phyloP scores from a whole-genome alignment of 2,797 vertebrate genomes.

The Holocentrus rufus region DNA sequence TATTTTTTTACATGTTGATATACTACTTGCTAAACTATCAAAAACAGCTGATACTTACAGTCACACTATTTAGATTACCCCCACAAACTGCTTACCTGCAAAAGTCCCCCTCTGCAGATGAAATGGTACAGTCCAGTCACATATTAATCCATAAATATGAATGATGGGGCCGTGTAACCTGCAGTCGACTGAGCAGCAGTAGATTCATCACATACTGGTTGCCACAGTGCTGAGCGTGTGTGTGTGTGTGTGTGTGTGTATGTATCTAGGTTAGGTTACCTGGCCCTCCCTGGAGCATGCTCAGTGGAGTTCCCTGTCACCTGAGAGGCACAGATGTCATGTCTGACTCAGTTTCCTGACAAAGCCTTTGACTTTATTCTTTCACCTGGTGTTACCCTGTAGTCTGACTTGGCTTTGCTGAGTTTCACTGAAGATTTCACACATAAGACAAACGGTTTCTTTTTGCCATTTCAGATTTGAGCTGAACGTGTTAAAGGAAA shows the following conservation, averaged over 20 bases:
- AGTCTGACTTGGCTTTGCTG: too few species aligned
- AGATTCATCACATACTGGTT: constrained; percentile 24
- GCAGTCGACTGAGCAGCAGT: neutral
- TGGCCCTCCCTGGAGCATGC: constrained; percentile 63
- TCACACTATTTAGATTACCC: neutral
- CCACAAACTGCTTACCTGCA: constrained; percentile 46
- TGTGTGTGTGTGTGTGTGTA: constrained; percentile 15
- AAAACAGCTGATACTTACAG: neutral
- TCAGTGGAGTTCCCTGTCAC: constrained; percentile 64
- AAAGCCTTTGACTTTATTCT: neutral
- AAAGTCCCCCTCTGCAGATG: neutral
- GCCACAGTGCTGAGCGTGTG: constrained; percentile 15
- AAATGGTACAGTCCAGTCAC: constrained; percentile 21
- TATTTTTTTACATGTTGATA: too few species aligned
- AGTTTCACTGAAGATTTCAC: too few species aligned
- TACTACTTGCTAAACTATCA: neutral
- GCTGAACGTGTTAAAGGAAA: too few species aligned
- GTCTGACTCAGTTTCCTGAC: constrained; percentile 17
- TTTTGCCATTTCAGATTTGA: too few species aligned
- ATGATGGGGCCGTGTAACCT: neutral
- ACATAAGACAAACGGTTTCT: too few species aligned
- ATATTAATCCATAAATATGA: constrained; percentile 8
- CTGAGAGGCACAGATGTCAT: constrained; percentile 64
- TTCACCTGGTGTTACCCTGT: neutral
- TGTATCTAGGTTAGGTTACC: constrained; percentile 61